Base-by-base conservation (phyloP, 2,113 vertebrate species). In the Glaucidium brasilianum region DNA sequence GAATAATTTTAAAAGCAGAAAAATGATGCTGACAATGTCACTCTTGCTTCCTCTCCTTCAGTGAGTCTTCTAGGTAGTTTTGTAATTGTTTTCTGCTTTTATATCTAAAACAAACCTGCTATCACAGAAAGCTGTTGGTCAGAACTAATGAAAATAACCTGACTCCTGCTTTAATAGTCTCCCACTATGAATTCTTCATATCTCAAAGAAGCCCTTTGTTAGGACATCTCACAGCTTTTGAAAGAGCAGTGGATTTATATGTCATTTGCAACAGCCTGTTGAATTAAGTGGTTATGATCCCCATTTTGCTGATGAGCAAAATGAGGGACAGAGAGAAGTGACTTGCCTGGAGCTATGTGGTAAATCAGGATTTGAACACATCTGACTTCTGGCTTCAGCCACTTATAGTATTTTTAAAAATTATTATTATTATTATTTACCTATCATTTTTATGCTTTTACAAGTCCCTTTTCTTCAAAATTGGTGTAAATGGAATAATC, bases 91-190 rank as follows among this genome's bases (percentile, higher is more conserved):
- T 88, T 87, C 52, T 78, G 37, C 25, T 90, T 93, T 88, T 77
- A 49, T 53, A n/a, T 59, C 72, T 93, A 73, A 88, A 92, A 0
- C 60, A 94, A 94, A 90, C 39, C 41, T 90, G 60, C 25, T 91
- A 49, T 85, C 43, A 56, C 20, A 64, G 78, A 83, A 92, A 80
- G 50, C n/a, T 82, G 9, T 83, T 93, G 96, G 78, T 95, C 92
- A 93, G 78, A 95, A 79, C 49, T 90, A 75, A 82, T 82, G 29
- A 92, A 89, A 96, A 87, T 82, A 91, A 30, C 22, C 32, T 75
- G 76, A 80, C 10, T 87, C 58, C 12, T 79, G 79, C 72, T 94
- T 96, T 66, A 94, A 66, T 86, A 89, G 80, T 91, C 84, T 92
- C 37, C n/a, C 17, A 17, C 62, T 73, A 58, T 82, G 62, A 88